Evolutionary conservation across 1,140 invertebrate species (phyloP).

Genomic region (Euwallacea similis): DNA sequence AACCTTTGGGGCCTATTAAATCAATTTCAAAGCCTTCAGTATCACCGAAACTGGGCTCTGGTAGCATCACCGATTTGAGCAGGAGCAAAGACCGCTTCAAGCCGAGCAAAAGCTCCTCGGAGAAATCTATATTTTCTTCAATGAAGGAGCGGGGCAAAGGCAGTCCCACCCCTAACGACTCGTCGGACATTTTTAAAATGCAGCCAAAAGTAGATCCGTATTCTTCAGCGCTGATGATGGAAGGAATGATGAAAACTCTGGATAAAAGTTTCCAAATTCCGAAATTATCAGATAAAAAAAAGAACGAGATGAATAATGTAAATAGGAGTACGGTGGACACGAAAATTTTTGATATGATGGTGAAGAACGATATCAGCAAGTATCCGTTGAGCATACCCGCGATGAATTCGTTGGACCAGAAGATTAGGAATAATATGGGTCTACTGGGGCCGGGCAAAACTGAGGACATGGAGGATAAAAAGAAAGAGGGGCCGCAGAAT

Average conservation of each 20-base stretch:
- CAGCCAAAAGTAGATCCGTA: conserved; percentile 61
- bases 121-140: conserved; percentile 69
- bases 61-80: conserved; percentile 58
- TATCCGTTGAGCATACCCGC: conserved; percentile 48
- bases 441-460: conserved; percentile 38
- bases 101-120: conserved; percentile 58
- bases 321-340: conserved; percentile 41
- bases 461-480: conserved; percentile 32
- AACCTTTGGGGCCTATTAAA: conserved; percentile 41
- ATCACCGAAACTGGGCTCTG: conserved; percentile 55
- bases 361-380: conserved; percentile 47
- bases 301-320: conserved; percentile 41
- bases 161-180: conserved; percentile 61
- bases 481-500: conserved; percentile 42
- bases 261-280: conserved; percentile 87
- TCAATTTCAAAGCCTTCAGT: conserved; percentile 51
- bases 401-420: conserved; percentile 48
- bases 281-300: conserved; percentile 65
- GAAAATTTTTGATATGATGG: conserved; percentile 48
- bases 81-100: conserved; percentile 60
- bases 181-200: conserved; percentile 62
- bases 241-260: conserved; percentile 74
- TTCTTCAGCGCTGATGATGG: conserved; percentile 60
- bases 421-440: conserved; percentile 48
- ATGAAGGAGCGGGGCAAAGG: conserved; percentile 62